Percentiles rank a stretch among this genome's conserved stretches.
phyloP scores from a whole-genome alignment of 2,797 vertebrate genomes.

The Rhinatrema bivittatum region DNA sequence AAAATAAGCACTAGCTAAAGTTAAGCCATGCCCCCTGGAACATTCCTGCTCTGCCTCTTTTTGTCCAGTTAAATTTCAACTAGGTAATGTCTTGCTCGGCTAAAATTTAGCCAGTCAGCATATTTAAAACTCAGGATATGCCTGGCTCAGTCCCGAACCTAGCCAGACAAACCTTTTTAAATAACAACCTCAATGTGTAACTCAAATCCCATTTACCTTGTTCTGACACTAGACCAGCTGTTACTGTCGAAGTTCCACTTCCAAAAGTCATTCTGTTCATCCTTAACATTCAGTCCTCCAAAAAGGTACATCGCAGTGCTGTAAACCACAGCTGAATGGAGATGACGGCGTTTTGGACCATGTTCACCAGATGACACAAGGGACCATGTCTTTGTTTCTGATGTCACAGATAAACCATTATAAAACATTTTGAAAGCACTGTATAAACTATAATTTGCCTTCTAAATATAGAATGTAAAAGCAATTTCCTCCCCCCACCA shows the following conservation, averaged over 20 bases:
- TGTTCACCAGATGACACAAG: constrained; percentile 24
- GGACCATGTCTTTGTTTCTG: constrained; percentile 67
- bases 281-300: constrained; percentile 67
- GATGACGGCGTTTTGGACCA: constrained; percentile 70
- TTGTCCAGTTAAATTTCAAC: too few species aligned
- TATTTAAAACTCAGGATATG: too few species aligned
- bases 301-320: constrained; percentile 71
- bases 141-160: too few species aligned
- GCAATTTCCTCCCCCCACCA: neutral
- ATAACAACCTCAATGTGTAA: too few species aligned
- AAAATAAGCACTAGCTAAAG: too few species aligned
- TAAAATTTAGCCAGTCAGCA: too few species aligned
- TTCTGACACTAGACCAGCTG: constrained; percentile 65
- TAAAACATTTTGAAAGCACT: constrained; percentile 4
- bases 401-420: neutral
- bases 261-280: constrained; percentile 80
- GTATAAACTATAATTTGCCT: neutral
- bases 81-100: too few species aligned
- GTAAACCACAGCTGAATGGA: constrained; percentile 63
- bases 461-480: neutral
- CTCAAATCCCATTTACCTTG: constrained; percentile 47
- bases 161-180: too few species aligned
- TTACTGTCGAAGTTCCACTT: constrained; percentile 60
- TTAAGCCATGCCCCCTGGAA: too few species aligned
- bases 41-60: too few species aligned